phyloP scores from a whole-genome alignment of 2,113 vertebrate genomes.

The Nothoprocta pentlandii region DNA sequence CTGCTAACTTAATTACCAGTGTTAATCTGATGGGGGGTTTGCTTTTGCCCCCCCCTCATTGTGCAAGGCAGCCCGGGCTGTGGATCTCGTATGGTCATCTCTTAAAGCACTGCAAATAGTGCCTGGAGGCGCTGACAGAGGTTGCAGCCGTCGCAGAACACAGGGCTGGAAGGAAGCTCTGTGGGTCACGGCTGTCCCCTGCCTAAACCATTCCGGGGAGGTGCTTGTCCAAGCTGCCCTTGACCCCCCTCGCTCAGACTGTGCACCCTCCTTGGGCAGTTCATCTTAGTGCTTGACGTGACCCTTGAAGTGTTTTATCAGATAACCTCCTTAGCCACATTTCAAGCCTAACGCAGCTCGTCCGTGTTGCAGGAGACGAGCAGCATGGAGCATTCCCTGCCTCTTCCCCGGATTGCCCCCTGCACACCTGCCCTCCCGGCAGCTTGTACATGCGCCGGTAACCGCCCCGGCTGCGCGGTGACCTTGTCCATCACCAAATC shows the following conservation, averaged over 20 bases:
- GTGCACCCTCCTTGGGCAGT: background rate
- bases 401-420: background rate
- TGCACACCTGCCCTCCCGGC: background rate
- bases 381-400: background rate
- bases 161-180: background rate
- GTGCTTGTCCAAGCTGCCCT: background rate
- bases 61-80: background rate
- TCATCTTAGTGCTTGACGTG: background rate
- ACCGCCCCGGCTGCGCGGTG: background rate
- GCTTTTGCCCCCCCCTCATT: background rate
- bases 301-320: background rate
- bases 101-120: background rate
- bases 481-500: background rate
- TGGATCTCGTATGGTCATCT: background rate
- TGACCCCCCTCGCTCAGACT: background rate
- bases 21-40: background rate
- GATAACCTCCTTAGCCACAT: background rate
- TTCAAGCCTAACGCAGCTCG: background rate
- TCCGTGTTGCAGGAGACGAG: fast-evolving
- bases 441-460: background rate
- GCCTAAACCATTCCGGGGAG: background rate
- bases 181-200: background rate
- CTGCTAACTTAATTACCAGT: background rate
- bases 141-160: background rate
- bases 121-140: background rate